Evolutionary conservation across 2,113 vertebrate genomes (phyloP).

Genomic region (Apistogramma diplotaenia): DNA sequence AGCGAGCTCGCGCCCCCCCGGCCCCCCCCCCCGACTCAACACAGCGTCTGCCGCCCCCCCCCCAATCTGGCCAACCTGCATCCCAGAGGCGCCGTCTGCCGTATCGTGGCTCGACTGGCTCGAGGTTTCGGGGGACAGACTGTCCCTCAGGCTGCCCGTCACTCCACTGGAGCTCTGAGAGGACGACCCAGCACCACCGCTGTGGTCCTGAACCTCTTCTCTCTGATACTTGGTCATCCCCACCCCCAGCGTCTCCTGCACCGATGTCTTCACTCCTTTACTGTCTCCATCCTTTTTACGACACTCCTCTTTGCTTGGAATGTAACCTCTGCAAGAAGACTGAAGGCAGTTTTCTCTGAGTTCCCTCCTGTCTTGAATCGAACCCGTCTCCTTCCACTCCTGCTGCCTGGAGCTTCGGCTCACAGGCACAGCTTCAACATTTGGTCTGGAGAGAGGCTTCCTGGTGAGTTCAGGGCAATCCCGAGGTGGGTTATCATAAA

Average conservation of each 20-base stretch:
- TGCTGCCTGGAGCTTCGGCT: constrained; percentile 53
- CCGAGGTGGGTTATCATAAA: neutral
- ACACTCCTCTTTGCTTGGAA: neutral
- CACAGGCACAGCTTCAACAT: constrained; percentile 1
- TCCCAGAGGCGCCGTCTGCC: constrained; percentile 44
- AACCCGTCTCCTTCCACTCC: constrained; percentile 14
- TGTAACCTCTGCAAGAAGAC: neutral
- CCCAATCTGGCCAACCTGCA: constrained; percentile 60
- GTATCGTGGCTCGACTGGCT: constrained; percentile 64
- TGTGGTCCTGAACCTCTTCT: constrained; percentile 37
- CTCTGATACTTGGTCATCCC: neutral
- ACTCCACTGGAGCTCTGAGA: constrained; percentile 73
- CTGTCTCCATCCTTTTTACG: neutral
- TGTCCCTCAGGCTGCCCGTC: constrained; percentile 65
- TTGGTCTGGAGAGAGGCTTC: constrained; percentile 9
- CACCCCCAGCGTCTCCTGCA: neutral
- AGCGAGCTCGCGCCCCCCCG: too few species aligned
- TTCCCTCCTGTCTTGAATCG: neutral
- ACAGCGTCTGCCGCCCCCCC: neutral
- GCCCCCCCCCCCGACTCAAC: too few species aligned
- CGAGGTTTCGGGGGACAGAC: constrained; percentile 62
- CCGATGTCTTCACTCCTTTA: neutral
- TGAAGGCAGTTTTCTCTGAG: neutral
- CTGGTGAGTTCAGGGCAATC: constrained; percentile 42
- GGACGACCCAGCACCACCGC: constrained; percentile 2